Base-by-base conservation (phyloP, 2,888 invertebrate genomes). In the Sphaeridia pumilis region DNA sequence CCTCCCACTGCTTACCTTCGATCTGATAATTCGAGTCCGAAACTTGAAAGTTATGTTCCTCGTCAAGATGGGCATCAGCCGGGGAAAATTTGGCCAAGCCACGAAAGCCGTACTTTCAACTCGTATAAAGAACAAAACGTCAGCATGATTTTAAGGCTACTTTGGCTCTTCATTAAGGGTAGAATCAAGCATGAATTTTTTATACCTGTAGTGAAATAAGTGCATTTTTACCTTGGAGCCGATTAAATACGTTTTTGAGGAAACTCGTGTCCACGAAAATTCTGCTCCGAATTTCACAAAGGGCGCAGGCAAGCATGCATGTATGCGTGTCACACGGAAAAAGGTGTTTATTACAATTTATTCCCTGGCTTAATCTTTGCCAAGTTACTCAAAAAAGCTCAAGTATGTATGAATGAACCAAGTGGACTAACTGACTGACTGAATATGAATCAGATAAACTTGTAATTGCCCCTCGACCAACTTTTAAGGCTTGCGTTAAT, bases 341-440 rank as follows among this genome's bases (percentile, higher is more conserved):
- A 17, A 38, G 38, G 38, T 38, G 38, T 38, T 38, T 38, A 38
- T 38, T 20, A n/a, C n/a, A n/a, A n/a, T n/a, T n/a, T n/a, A n/a
- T n/a, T n/a, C n/a, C n/a, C n/a, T n/a, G n/a, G n/a, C n/a, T n/a
- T n/a, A n/a, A n/a, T n/a, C n/a, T n/a, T n/a, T n/a, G 17, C 38
- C 38, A 38, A 38, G 12, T 38, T 38, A 38, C 38, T 38, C 20
- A 14, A 14, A 20, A 38, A 17, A 38, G 20, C 38, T 17, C 38
- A 7, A 17, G 20, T 38, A 38, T 5, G 17, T 5, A 7, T 5
- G 10, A 38, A 20, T 17, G 38, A 38, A n/a, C n/a, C n/a, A n/a
- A n/a, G n/a, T n/a, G n/a, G n/a, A n/a, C n/a, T n/a, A n/a, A n/a
- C n/a, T n/a, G n/a, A n/a, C n/a, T n/a, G n/a, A n/a, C n/a, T n/a